Conservation (phyloP, 2,888 invertebrate species). For the Diaprepes abbreviatus region DNA sequence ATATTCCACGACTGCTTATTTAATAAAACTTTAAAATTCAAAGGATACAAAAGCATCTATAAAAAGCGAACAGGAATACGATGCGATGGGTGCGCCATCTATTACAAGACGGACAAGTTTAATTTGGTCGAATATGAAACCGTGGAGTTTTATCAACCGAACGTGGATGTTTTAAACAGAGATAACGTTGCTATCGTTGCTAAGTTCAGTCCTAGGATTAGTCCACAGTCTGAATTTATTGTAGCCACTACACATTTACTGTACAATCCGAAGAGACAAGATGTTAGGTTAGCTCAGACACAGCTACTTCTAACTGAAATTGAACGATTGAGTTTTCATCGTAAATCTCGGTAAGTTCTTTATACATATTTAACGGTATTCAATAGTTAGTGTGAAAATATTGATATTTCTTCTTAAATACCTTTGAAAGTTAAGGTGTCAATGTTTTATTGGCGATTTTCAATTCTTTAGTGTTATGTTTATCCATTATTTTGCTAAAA, state of each 20-base stretch:
- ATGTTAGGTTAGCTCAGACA: conserved; percentile 91
- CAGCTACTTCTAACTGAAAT: conserved; percentile 88
- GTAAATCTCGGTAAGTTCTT: conserved; percentile 12
- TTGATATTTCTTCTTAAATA: too few species aligned
- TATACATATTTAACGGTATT: too few species aligned
- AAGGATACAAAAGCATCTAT: conserved; percentile 82
- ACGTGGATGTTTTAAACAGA: conserved; percentile 79
- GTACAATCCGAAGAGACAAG: conserved; percentile 91
- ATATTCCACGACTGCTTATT: neutral
- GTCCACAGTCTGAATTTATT: conserved; percentile 73
- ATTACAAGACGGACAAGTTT: conserved; percentile 80
- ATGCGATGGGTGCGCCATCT: conserved; percentile 92
- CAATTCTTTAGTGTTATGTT: too few species aligned
- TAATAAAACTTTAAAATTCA: conserved; percentile 44
- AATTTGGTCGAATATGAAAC: conserved; percentile 74
- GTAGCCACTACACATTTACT: conserved; percentile 95
- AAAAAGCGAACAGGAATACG: conserved; percentile 87
- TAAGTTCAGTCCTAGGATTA: conserved; percentile 74
- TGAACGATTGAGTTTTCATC: conserved; percentile 78
- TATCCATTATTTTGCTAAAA: too few species aligned
- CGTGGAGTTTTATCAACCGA: conserved; percentile 79
- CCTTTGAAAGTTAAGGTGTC: too few species aligned
- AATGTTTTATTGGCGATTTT: too few species aligned
- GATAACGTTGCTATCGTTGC: conserved; percentile 91
- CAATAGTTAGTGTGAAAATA: too few species aligned